Evolutionary conservation across 2,797 vertebrate species (phyloP).

Genomic region (Microctenopoma stevenorrisi): DNA sequence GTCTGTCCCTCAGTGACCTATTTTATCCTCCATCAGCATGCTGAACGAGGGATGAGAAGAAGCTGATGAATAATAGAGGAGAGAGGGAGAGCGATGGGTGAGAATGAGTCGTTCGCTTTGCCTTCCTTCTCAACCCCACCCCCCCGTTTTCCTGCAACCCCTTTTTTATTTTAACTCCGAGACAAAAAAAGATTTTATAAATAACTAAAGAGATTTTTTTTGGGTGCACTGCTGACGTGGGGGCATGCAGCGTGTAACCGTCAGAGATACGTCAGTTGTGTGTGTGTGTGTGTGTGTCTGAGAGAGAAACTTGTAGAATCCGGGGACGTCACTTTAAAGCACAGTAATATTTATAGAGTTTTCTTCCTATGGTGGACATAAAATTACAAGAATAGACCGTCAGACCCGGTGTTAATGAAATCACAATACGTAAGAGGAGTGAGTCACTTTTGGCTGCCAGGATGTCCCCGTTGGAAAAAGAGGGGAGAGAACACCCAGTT

Average conservation of each 20-base stretch:
- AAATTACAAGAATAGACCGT: slow-evolving; percentile 6
- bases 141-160: slow-evolving; percentile 13
- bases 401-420: neutral
- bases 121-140: slow-evolving; percentile 13
- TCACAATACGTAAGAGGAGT: neutral
- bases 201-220: slow-evolving; percentile 71
- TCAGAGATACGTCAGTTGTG: slow-evolving; percentile 57
- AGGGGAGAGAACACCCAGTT: neutral
- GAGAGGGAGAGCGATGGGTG: slow-evolving; percentile 72
- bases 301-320: slow-evolving; percentile 36
- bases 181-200: slow-evolving; percentile 71
- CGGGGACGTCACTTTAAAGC: neutral
- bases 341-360: neutral
- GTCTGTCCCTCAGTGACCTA: slow-evolving; percentile 70
- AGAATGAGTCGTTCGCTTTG: slow-evolving; percentile 53
- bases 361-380: neutral
- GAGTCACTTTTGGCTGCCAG: neutral
- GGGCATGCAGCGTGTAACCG: slow-evolving; percentile 23
- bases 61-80: slow-evolving; percentile 78
- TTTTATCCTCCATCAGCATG: slow-evolving; percentile 74
- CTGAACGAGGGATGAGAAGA: slow-evolving; percentile 63
- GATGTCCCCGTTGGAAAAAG: neutral
- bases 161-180: slow-evolving; percentile 49
- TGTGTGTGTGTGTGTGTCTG: slow-evolving; percentile 3
- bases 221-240: slow-evolving; percentile 55